Base-by-base conservation (phyloP, 2,113 vertebrate genomes). In the Vanacampus margaritifer region DNA sequence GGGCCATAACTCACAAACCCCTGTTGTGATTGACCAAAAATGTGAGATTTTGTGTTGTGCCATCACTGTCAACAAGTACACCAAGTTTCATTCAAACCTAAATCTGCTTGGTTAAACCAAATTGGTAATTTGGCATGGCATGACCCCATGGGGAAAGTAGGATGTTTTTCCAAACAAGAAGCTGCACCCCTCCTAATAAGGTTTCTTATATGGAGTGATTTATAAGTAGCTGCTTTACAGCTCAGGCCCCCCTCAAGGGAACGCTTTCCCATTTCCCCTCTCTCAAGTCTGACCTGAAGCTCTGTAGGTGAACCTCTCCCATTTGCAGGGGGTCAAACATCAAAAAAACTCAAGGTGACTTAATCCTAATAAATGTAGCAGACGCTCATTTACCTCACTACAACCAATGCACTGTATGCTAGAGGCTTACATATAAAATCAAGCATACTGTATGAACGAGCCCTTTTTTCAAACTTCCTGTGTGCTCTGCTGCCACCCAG, bases 121-220 rank as follows among this genome's bases (percentile, higher is more conserved):
- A 32, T 32, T 2, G 28, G 28, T 32, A 32, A 32, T 32, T 32
- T 32, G 28, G 28, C 28, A 32, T 32, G 28, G 28, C 28, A 32
- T 32, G 28, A 32, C 28, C 4, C 28, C 28, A 32, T 28, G 26
- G 66, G 57, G 51, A 69, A 76, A 68, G 78, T 76, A 88, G 88
- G 87, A 91, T 85, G 79, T 76, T 71, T 71, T 61, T 71, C 69
- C 74, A 67, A 76, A 54, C 48, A 69, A 78, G 65, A 78, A 45
- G 35, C 69, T 35, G 39, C 66, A 64, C 80, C 73, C 74, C 75
- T 76, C 83, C 85, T 79, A 68, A 28, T 28, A 24, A 81, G 74
- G 67, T 76, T 80, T 85, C 80, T 87, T 89, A 90, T 90, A 87
- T 89, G 87, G 87, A 89, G 85, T 89, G 87, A 92, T 92, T 92